These are phyloP conservation scores for Hoplodrina ambigua DNA, from an alignment of 2,888 invertebrate species.

Conservation along the genomic window DNA sequence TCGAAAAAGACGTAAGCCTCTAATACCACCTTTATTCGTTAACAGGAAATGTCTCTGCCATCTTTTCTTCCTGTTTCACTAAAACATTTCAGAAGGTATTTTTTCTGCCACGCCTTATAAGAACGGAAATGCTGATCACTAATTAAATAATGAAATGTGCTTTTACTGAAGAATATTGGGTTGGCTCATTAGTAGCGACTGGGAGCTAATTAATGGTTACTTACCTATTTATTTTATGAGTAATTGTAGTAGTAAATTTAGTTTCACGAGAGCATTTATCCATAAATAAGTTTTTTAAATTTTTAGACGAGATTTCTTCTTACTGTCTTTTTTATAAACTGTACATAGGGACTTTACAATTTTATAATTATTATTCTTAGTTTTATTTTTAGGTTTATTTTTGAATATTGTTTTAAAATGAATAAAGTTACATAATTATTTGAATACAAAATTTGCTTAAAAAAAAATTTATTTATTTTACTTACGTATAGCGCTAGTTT, in stretches of 20 bases:
- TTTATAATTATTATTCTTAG: no score
- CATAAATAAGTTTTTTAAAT: no score
- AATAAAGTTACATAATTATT: no score
- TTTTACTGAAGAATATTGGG: not conserved
- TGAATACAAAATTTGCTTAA: no score
- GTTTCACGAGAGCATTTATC: no score
- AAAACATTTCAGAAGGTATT: slow-evolving; percentile 18
- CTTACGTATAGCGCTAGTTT: not conserved
- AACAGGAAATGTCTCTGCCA: slow-evolving; percentile 16
- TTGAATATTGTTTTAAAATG: no score
- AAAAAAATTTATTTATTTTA: no score
- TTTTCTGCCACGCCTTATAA: not conserved
- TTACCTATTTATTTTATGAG: not conserved
- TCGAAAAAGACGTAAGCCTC: slow-evolving; percentile 18
- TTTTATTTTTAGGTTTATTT: no score
- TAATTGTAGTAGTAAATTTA: not conserved
- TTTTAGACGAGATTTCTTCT: no score
- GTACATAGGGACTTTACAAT: no score
- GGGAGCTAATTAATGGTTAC: not conserved
- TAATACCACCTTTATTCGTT: slow-evolving; percentile 29
- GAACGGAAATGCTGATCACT: slow-evolving; percentile 13
- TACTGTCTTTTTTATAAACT: no score
- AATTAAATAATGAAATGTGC: slow-evolving; percentile 25
- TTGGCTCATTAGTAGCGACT: not conserved
- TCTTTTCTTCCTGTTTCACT: slow-evolving; percentile 4